Evolutionary conservation across 2,113 vertebrate species (phyloP).

Genomic region (Procavia capensis): DNA sequence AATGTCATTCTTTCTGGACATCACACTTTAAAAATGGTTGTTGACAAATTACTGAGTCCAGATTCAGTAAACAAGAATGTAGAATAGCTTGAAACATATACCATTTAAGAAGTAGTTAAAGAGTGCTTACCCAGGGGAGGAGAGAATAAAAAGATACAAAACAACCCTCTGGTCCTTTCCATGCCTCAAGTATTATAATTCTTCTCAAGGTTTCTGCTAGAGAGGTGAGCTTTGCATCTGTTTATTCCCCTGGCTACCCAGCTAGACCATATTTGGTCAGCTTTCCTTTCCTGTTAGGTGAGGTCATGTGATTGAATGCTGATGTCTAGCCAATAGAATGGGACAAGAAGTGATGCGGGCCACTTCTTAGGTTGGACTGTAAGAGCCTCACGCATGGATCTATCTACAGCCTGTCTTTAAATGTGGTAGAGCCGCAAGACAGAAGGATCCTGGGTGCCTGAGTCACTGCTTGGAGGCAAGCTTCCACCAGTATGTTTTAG

Average conservation of each 20-base stretch:
- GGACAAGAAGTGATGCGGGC: background rate
- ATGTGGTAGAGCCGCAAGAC: background rate
- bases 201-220: background rate
- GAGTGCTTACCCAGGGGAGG: background rate
- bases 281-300: background rate
- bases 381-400: background rate
- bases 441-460: background rate
- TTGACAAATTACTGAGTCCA: background rate
- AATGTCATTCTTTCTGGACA: background rate
- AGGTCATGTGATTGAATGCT: background rate
- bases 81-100: background rate
- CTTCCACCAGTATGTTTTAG: background rate
- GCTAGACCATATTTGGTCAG: background rate
- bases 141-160: background rate
- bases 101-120: background rate
- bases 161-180: background rate
- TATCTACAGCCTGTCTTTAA: background rate
- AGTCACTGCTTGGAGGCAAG: background rate
- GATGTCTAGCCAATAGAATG: background rate
- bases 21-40: background rate
- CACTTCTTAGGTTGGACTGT: background rate
- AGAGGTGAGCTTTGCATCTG: background rate
- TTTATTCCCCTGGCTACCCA: background rate
- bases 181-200: background rate
- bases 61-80: background rate